Conservation (phyloP, 2,888 invertebrate species). For the Cosmopolites sordidus region DNA sequence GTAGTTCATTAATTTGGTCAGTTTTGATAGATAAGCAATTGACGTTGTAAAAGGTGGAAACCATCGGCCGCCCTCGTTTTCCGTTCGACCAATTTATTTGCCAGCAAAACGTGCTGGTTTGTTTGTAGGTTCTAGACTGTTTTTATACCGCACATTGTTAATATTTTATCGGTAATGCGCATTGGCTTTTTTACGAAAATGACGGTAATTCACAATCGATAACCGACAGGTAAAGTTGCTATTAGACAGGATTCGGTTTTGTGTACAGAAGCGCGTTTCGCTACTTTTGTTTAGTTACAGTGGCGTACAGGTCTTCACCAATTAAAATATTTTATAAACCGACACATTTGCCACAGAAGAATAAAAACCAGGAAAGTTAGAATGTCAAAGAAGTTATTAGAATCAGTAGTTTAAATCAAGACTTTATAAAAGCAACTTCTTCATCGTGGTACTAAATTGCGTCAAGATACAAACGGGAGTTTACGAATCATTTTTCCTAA, state of each 20-base stretch:
- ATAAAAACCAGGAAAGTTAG: no score
- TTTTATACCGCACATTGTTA: constrained; percentile 30
- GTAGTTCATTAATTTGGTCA: no score
- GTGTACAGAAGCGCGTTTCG: constrained; percentile 11
- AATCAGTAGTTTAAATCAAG: no score
- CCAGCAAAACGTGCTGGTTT: background rate
- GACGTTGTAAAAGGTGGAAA: background rate
- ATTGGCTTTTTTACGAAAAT: constrained; percentile 42
- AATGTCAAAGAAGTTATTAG: no score
- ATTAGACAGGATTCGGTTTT: background rate
- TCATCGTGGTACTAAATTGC: no score
- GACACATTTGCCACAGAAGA: no score
- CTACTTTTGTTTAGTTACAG: constrained; percentile 14
- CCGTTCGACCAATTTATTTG: background rate
- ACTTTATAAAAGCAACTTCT: no score
- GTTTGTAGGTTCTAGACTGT: background rate
- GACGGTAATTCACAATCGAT: constrained; percentile 42
- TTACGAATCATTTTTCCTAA: no score
- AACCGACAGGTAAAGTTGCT: constrained; percentile 14
- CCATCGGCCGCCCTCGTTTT: background rate
- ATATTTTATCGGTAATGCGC: constrained; percentile 43
- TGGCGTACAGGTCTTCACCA: constrained; percentile 5
- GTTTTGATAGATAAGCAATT: background rate
- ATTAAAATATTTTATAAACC: no score
- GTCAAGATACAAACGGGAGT: no score